Percentiles rank a stretch among this genome's conserved stretches.
Conservation (phyloP, 2,888 invertebrate genomes). For the Dascillus cervinus region DNA sequence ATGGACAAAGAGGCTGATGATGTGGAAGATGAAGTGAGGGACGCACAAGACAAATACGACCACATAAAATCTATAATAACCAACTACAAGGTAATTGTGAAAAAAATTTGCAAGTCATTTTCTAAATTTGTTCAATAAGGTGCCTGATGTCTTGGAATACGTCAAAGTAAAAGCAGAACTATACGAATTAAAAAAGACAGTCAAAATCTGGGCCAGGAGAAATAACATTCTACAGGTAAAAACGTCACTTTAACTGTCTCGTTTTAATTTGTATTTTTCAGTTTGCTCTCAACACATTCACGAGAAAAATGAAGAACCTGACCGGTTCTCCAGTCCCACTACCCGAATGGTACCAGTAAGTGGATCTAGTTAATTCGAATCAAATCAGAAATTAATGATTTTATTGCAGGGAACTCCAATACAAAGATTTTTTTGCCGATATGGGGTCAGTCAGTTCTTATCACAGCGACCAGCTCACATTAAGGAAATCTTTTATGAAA, state of each 20-base stretch:
- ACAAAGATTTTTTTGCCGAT: too few species aligned
- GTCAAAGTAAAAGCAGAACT: constrained; percentile 47
- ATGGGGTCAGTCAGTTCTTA: too few species aligned
- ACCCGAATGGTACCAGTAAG: too few species aligned
- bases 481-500: too few species aligned
- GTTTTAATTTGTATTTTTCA: constrained; percentile 9
- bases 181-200: constrained; percentile 39
- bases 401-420: too few species aligned
- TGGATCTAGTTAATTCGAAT: too few species aligned
- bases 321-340: too few species aligned
- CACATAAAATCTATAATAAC: constrained; percentile 40
- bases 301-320: constrained; percentile 29
- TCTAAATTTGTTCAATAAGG: constrained; percentile 26
- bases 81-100: constrained; percentile 38
- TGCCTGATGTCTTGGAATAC: constrained; percentile 53
- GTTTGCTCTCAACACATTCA: constrained; percentile 29
- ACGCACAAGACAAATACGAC: constrained; percentile 36
- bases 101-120: constrained; percentile 3
- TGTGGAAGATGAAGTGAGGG: constrained; percentile 41
- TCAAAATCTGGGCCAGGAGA: constrained; percentile 24
- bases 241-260: constrained; percentile 2
- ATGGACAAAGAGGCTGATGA: constrained; percentile 41
- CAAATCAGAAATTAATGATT: too few species aligned
- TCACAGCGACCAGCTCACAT: too few species aligned
- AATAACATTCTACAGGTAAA: constrained; percentile 27